Conservation (phyloP, 2,113 vertebrate genomes). For the Agelaius phoeniceus region DNA sequence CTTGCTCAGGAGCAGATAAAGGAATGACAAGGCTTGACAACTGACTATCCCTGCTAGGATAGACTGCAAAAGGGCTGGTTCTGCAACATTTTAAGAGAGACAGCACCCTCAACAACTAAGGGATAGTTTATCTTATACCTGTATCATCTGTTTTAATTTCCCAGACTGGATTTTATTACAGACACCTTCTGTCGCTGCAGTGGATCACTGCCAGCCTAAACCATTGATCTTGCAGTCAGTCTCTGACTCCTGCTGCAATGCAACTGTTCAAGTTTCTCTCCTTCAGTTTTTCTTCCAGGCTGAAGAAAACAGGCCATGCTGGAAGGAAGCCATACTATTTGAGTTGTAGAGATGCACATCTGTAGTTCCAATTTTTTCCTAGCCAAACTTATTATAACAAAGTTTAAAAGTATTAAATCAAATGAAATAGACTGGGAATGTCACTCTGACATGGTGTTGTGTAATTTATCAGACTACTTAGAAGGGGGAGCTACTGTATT, state of each 20-base stretch:
- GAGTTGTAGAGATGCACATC: not conserved
- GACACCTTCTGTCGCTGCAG: not conserved
- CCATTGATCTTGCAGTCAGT: not conserved
- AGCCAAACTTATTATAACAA: not conserved
- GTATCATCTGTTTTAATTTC: not conserved
- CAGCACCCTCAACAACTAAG: not conserved
- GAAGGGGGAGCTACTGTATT: not conserved
- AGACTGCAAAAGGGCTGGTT: not conserved
- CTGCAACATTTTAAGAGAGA: not conserved
- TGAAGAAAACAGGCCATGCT: not conserved
- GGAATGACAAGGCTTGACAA: not conserved
- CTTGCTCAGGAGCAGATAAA: not conserved
- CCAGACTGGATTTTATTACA: not conserved
- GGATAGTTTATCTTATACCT: not conserved
- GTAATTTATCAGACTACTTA: not conserved
- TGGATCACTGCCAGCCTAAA: not conserved
- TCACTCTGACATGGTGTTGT: not conserved
- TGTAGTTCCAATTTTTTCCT: not conserved
- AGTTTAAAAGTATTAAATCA: not conserved
- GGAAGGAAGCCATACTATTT: not conserved
- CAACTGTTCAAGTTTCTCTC: not conserved
- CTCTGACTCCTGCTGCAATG: not conserved
- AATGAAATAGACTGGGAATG: not conserved
- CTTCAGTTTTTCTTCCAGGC: not conserved
- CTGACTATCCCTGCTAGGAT: not conserved